Conservation (phyloP, 1,140 invertebrate species). For the Drosophila jambulina region DNA sequence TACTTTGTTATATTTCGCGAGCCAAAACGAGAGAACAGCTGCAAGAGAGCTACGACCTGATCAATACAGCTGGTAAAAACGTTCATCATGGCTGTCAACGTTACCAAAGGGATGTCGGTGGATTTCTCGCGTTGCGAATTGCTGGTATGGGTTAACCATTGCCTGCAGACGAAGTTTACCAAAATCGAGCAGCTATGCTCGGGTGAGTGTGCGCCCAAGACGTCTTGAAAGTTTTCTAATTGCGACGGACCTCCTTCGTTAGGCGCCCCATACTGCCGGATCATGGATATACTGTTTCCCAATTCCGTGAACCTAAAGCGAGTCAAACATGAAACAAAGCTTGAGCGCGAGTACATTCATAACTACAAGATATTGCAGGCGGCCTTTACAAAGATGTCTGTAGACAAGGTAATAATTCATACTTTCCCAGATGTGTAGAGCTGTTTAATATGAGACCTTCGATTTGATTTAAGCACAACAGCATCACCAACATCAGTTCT, state of each 20-base stretch:
- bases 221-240: constrained; percentile 8
- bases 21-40: too few species aligned
- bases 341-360: constrained; percentile 99
- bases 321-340: constrained; percentile 98
- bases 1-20: too few species aligned
- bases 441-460: too few species aligned
- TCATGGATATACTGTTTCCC: constrained; percentile 99
- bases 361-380: constrained; percentile 99
- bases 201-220: constrained; percentile 86
- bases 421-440: too few species aligned
- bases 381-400: constrained; percentile 98
- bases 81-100: too few species aligned
- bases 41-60: too few species aligned
- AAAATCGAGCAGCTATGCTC: constrained; percentile 99
- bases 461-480: too few species aligned
- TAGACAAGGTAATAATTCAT: constrained; percentile 94
- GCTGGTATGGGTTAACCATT: constrained; percentile 99
- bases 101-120: not conserved
- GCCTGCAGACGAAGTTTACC: constrained; percentile 95
- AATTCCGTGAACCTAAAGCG: constrained; percentile 96
- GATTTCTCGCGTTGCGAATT: constrained; percentile 89
- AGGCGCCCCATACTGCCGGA: constrained; percentile 97
- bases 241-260: not conserved
- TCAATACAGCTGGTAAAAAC: too few species aligned
- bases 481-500: too few species aligned